Conservation (phyloP, 2,113 vertebrate species). For the Castor canadensis region DNA sequence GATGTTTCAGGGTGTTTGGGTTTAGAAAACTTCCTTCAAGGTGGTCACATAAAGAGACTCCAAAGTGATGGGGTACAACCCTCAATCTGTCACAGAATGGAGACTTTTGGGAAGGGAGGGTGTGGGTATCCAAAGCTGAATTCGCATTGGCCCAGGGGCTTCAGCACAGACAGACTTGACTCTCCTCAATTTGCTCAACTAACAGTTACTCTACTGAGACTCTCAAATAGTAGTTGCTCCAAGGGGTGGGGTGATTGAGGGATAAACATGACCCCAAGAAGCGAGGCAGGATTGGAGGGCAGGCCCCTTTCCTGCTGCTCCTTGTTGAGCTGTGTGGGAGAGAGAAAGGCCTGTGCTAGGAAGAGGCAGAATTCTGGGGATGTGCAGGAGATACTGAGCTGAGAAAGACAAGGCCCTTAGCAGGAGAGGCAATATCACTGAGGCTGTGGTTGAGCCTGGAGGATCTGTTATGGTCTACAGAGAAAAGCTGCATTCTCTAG, state of each 20-base stretch:
- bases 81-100: not conserved
- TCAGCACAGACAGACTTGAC: not conserved
- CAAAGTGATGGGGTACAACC: not conserved
- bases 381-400: not conserved
- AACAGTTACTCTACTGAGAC: not conserved
- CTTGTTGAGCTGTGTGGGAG: not conserved
- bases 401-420: not conserved
- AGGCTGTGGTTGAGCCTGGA: not conserved
- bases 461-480: too few species aligned
- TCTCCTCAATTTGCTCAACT: not conserved
- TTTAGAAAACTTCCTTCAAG: not conserved
- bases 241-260: not conserved
- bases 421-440: fast-evolving
- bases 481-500: not conserved
- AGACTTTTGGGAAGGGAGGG: not conserved
- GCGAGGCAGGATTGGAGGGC: not conserved
- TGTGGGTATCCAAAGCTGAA: not conserved
- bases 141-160: not conserved
- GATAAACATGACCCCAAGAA: not conserved
- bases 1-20: not conserved
- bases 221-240: not conserved
- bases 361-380: not conserved
- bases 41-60: not conserved
- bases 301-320: not conserved
- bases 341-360: fast-evolving